Evolutionary conservation across 2,797 vertebrate species (phyloP), one percentile per base, ranked within the genome.

Genomic region (Silurus lanzhouensis): DNA sequence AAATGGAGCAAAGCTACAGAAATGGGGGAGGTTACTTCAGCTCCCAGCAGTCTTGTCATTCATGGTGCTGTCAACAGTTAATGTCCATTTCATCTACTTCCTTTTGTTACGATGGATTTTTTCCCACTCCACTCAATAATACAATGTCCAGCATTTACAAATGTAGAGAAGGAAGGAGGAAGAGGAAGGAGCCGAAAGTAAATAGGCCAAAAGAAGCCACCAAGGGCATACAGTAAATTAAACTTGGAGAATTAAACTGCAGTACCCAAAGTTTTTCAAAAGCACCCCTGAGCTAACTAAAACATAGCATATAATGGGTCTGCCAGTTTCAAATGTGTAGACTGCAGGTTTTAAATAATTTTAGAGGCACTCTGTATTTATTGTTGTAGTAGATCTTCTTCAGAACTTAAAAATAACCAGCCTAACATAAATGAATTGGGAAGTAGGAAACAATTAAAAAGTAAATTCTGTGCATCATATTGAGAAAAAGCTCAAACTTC

Each of bases 61-160:
- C 91, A 88, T 90, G 89, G 87, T 91, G 89, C 92, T 93, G 93
- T 93, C 92, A 93, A 91, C 92, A 87, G 90, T 90, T 79, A 83
- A 71, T 91, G 92, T 91, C 90, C 74, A 85, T 90, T 90, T 91
- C 89, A 91, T 90, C 90, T 70, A 55, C 87, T 92, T 89, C 83
- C 71, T 87, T 88, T 90, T 87, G 83, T 91, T 84, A 19, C 31
- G 83, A 93, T 92, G 83, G 91, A 92, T 93, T 91, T 91, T 84
- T 52, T 52, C 48, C 87, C 86, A 83, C 89, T 87, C 87, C 83
- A 89, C 85, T 90, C 90, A 88, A 87, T 91, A 87, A 84, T 67
- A 88, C 81, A 81, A 77, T 86, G 75, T 78, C 61, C 44, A 72
- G n/a, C 68, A 67, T 84, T 90, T 85, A 89, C 85, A 85, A 91